Conservation (phyloP, 2,113 vertebrate genomes). For the Podocnemis expansa region DNA sequence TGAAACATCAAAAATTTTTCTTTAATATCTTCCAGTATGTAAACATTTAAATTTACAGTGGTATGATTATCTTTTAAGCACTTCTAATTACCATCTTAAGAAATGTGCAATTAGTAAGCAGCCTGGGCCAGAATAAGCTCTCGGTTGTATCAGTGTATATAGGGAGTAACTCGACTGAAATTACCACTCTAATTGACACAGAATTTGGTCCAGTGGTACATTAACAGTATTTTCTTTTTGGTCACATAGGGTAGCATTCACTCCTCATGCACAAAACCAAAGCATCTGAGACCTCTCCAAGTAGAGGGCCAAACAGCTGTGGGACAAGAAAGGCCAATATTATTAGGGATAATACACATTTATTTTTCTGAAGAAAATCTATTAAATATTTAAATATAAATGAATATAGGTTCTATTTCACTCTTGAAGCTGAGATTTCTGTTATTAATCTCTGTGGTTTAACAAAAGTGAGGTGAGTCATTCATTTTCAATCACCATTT, state of each 20-base stretch:
- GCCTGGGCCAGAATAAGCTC: background rate
- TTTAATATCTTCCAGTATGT: background rate
- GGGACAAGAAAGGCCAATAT: background rate
- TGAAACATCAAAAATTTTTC: background rate
- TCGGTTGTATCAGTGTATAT: background rate
- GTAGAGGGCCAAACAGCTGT: background rate
- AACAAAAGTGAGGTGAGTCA: background rate
- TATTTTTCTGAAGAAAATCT: background rate
- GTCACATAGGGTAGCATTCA: slow-evolving; percentile 9
- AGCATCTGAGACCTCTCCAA: background rate
- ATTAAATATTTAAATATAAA: background rate
- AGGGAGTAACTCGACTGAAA: background rate
- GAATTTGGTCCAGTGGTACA: background rate
- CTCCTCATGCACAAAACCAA: background rate
- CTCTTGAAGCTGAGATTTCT: background rate
- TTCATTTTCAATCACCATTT: background rate
- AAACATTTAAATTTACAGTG: background rate
- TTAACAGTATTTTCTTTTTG: background rate
- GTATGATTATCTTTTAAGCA: background rate
- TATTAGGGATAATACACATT: background rate
- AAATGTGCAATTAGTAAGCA: background rate
- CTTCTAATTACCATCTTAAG: background rate
- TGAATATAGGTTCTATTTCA: background rate
- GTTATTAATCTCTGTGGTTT: background rate
- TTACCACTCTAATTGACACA: background rate